These are phyloP conservation scores for Oasisia sp. DNA, from an alignment of 2,888 invertebrate genomes.

Conservation along the genomic window DNA sequence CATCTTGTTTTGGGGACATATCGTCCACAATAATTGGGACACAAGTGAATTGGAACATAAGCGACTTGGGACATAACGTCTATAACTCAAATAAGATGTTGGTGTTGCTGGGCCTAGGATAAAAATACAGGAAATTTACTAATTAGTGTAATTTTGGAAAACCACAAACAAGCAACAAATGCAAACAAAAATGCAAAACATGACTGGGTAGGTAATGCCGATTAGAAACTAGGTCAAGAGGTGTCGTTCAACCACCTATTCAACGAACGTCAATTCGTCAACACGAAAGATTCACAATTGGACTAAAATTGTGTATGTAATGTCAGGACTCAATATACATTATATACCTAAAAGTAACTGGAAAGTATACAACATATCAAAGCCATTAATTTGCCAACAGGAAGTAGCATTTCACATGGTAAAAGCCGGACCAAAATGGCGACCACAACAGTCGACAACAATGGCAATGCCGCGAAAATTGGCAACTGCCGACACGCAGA, in stretches of 20 bases:
- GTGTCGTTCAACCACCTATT: not conserved
- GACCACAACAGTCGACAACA: conserved; percentile 17
- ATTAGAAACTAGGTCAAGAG: not conserved
- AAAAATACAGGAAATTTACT: too few species aligned
- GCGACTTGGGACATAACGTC: too few species aligned
- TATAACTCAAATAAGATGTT: not conserved
- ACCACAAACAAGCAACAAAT: too few species aligned
- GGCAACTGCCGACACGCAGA: not conserved
- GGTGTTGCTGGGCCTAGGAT: too few species aligned
- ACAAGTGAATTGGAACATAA: too few species aligned
- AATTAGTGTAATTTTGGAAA: too few species aligned
- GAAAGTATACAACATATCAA: not conserved
- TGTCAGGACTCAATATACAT: not conserved
- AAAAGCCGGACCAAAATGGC: conserved; percentile 3
- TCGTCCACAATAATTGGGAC: too few species aligned
- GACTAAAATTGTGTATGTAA: too few species aligned
- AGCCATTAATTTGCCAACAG: not conserved
- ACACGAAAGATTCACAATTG: too few species aligned
- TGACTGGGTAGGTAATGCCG: not conserved
- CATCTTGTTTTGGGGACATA: too few species aligned
- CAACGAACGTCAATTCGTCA: not conserved
- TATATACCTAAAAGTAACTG: not conserved
- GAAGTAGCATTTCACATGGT: not conserved
- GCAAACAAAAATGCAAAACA: not conserved
- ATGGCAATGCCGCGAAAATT: conserved; percentile 13